Conservation (phyloP, 2,797 vertebrate genomes). For the Phaenicophaeus curvirostris region DNA sequence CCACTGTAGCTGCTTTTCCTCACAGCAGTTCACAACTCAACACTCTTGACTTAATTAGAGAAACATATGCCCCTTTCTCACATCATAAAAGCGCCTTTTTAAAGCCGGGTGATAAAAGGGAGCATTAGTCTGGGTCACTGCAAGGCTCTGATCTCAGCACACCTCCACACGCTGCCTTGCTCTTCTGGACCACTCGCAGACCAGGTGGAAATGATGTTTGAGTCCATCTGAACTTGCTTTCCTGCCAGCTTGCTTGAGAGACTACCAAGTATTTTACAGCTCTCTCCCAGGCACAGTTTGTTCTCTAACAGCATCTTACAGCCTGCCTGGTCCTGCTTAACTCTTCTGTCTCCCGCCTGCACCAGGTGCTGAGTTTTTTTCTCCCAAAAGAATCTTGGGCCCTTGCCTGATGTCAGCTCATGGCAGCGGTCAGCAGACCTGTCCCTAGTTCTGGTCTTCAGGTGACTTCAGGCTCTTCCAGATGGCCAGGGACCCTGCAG, state of each 20-base stretch:
- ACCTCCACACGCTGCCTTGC: neutral
- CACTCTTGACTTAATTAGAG: slow-evolving; percentile 59
- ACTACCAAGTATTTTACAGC: slow-evolving; percentile 23
- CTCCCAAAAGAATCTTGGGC: neutral
- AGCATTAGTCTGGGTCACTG: slow-evolving; percentile 31
- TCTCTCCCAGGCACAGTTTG: slow-evolving; percentile 32
- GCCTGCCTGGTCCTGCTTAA: neutral
- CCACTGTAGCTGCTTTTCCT: slow-evolving; percentile 45
- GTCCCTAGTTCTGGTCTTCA: neutral
- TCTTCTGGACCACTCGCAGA: neutral
- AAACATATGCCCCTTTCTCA: slow-evolving; percentile 59
- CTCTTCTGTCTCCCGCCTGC: neutral
- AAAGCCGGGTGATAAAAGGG: slow-evolving; percentile 47
- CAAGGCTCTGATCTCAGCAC: slow-evolving; percentile 3
- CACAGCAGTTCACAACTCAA: slow-evolving; percentile 46
- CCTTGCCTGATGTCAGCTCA: fast-evolving
- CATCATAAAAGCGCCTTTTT: slow-evolving; percentile 59
- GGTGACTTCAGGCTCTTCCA: neutral
- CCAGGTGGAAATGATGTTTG: slow-evolving; percentile 56
- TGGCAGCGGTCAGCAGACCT: neutral
- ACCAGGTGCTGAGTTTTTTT: neutral
- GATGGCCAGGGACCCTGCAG: fast-evolving
- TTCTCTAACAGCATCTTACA: slow-evolving; percentile 14
- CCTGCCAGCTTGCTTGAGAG: slow-evolving; percentile 49
- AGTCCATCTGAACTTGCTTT: neutral